These are phyloP conservation scores for Ceyx melanurus DNA, from an alignment of 2,113 vertebrate species.

Conservation along the genomic window DNA sequence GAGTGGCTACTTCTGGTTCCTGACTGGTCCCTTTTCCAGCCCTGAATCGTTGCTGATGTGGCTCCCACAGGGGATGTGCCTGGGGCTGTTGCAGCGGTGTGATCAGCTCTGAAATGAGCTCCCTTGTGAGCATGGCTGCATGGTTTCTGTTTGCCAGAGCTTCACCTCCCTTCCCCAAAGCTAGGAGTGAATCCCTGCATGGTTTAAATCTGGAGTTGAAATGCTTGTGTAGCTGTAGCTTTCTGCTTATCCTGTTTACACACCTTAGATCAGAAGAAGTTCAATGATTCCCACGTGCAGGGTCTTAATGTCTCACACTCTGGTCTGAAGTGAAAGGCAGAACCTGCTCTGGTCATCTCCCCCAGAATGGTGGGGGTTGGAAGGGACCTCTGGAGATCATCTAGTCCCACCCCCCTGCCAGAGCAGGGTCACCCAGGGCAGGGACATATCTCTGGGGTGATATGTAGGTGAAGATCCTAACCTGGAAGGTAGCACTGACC, in stretches of 20 bases:
- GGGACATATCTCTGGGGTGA: too few species aligned
- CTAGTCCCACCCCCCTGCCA: too few species aligned
- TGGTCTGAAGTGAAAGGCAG: neutral
- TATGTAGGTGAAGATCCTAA: neutral
- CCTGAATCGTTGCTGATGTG: neutral
- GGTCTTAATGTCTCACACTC: neutral
- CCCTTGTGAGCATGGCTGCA: fast-evolving
- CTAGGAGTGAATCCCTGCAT: neutral
- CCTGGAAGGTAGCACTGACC: neutral
- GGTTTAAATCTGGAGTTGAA: neutral
- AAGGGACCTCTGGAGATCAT: too few species aligned
- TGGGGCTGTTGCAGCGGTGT: neutral
- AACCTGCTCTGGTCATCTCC: neutral
- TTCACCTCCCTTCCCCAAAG: neutral
- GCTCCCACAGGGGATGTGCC: fast-evolving
- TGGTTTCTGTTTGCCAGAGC: neutral
- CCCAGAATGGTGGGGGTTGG: too few species aligned
- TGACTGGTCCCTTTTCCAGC: neutral
- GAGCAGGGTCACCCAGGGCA: too few species aligned
- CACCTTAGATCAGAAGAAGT: neutral
- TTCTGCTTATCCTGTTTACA: neutral
- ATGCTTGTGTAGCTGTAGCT: neutral
- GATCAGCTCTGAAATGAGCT: neutral
- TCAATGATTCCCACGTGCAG: neutral
- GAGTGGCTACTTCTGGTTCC: neutral